Evolutionary conservation across 2,797 vertebrate species (phyloP).

Genomic region (Lepus oiostolus): DNA sequence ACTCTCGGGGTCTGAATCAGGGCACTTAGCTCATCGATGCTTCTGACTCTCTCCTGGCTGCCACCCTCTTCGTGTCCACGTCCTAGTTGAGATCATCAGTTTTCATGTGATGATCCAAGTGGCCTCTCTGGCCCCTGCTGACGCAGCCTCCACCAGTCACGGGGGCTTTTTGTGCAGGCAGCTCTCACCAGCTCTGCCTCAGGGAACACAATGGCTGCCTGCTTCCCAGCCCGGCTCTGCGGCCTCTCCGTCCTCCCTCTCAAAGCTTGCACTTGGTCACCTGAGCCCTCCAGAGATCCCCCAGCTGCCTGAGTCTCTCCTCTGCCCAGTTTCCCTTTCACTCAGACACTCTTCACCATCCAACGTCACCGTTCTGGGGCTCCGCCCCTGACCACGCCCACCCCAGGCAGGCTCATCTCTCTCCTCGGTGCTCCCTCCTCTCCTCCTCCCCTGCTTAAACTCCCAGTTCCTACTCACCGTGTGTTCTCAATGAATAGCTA

Average conservation of each 20-base stretch:
- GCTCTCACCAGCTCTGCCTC: neutral
- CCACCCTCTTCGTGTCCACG: neutral
- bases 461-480: neutral
- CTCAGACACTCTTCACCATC: neutral
- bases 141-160: neutral
- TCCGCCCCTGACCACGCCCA: too few relatives aligned
- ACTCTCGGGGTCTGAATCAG: neutral
- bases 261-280: neutral
- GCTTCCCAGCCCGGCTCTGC: neutral
- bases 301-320: neutral
- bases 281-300: neutral
- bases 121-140: neutral
- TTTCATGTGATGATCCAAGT: neutral
- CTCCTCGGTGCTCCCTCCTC: neutral
- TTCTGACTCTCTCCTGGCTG: neutral
- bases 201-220: rapidly evolving
- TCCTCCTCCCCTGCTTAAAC: too few relatives aligned
- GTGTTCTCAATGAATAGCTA: neutral
- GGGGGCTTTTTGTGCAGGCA: neutral
- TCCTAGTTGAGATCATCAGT: neutral
- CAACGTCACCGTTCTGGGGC: neutral
- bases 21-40: neutral
- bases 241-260: neutral
- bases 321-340: neutral
- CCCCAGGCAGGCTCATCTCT: neutral